These are phyloP conservation scores for Marmota monax DNA, from an alignment of 2,113 vertebrate species.

Conservation along the genomic window DNA sequence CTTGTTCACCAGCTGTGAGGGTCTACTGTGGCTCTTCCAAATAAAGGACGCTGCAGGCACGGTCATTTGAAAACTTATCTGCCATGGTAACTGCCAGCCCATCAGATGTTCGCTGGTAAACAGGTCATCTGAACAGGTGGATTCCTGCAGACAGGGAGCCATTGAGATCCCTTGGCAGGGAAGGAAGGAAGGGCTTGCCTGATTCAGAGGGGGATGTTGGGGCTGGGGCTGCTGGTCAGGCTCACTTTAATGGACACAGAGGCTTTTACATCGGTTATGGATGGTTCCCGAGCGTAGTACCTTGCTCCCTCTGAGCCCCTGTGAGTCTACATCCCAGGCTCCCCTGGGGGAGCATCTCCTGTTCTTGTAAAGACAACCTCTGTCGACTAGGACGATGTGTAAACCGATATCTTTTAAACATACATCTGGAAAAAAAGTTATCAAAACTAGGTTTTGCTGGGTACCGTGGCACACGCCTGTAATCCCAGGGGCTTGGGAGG, in stretches of 20 bases:
- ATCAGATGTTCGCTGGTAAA: constrained; percentile 59
- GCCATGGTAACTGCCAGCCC: constrained; percentile 59
- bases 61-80: constrained; percentile 58
- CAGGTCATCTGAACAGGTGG: constrained; percentile 71
- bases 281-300: not conserved
- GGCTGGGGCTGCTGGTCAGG: not conserved
- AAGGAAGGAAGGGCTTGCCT: not conserved
- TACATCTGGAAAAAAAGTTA: not conserved
- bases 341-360: not conserved
- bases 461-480: no score
- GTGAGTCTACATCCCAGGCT: not conserved
- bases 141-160: not conserved
- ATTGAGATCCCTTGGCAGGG: not conserved
- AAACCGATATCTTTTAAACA: not conserved
- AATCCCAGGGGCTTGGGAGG: no score
- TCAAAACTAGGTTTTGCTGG: not conserved
- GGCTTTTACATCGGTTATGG: not conserved
- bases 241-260: not conserved
- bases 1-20: not conserved
- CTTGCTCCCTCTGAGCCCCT: not conserved
- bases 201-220: not conserved
- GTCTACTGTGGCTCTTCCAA: not conserved
- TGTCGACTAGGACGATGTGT: not conserved
- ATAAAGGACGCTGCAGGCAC: not conserved
- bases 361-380: not conserved